These are phyloP conservation scores for Ennomos quercinarius DNA, from an alignment of 2,888 invertebrate species.

Conservation along the genomic window DNA sequence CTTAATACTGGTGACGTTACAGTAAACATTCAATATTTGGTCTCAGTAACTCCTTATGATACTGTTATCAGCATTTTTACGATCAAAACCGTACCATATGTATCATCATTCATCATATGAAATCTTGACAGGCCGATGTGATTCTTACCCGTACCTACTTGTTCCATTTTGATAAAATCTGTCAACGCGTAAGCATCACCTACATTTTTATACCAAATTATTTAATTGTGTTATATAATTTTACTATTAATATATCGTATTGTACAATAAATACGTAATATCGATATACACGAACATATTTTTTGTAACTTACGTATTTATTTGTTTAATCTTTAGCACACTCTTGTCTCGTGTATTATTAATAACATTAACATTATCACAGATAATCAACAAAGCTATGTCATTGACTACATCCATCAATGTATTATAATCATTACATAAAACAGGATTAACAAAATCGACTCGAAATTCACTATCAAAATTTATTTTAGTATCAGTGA, in stretches of 20 bases:
- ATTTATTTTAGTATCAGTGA: slow-evolving; percentile 30
- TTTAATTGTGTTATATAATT: slow-evolving; percentile 33
- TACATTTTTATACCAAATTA: slow-evolving; percentile 25
- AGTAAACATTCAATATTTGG: slow-evolving; percentile 42
- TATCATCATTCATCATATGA: slow-evolving; percentile 78
- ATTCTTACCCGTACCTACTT: slow-evolving; percentile 45
- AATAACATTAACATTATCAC: slow-evolving; percentile 14
- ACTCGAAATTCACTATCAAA: slow-evolving; percentile 44
- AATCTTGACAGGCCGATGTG: slow-evolving; percentile 64
- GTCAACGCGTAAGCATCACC: slow-evolving; percentile 31
- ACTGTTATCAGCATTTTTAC: slow-evolving; percentile 60
- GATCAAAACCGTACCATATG: slow-evolving; percentile 59
- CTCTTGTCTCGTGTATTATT: slow-evolving; percentile 3
- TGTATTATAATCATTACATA: slow-evolving; percentile 50
- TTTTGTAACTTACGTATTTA: too few species aligned
- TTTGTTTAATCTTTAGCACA: slow-evolving; percentile 6
- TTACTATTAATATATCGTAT: background rate
- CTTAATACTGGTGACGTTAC: slow-evolving; percentile 41
- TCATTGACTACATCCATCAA: slow-evolving; percentile 57
- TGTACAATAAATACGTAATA: slow-evolving; percentile 14
- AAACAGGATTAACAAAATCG: slow-evolving; percentile 51
- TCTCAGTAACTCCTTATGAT: slow-evolving; percentile 41
- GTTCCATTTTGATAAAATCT: slow-evolving; percentile 52
- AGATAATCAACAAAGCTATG: slow-evolving; percentile 26
- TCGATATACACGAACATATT: background rate